Base-by-base conservation (phyloP, 1,140 invertebrate genomes). In the Myzus persicae region DNA sequence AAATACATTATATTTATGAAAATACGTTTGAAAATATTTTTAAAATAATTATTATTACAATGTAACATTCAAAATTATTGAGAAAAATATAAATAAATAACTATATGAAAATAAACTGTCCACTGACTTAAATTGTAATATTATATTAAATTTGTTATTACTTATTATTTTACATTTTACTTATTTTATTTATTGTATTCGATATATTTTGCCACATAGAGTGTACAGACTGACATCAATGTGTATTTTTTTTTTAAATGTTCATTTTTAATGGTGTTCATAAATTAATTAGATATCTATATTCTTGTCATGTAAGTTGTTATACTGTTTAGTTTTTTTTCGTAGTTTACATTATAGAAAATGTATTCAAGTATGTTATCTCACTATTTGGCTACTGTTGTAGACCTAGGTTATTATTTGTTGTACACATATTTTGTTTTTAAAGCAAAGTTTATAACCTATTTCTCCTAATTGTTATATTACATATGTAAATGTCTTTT, bases 181-280 rank as follows among this genome's bases (percentile, higher is more conserved):
- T n/a, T 46, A 46, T 48, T 88, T 8, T 46, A 87, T 87, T 46
- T 42, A 85, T 85, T 46, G 0, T 46, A 48, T 31, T 46, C n/a
- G 18, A 40, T 40, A 82, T 82, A 85, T 76, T 76, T 76, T 76
- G 31, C 59, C 36, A 89, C 38, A 89, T 89, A 54, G 88, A 89
- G 88, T 38, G 22, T 89, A 89, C 88, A 89, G 88, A 89, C 88
- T 89, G 88, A 48, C 88, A 40, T 89, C 48, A 40, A 40, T 89
- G 36, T 36, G 36, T 54, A 38, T 40, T n/a, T 51, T 38, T 48
- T 51, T 89, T n/a, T 89, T 51, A 54, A 54, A 54, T 40, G 18
- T 87, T 46, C 2, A 48, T 20, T 87, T 87, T 87, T 87, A 46
- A 87, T 20, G 11, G n/a, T 87, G 14, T 87, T 46, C 18, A 46